Evolutionary conservation across 1,140 invertebrate genomes (phyloP).

Genomic region (Cydia amplana): DNA sequence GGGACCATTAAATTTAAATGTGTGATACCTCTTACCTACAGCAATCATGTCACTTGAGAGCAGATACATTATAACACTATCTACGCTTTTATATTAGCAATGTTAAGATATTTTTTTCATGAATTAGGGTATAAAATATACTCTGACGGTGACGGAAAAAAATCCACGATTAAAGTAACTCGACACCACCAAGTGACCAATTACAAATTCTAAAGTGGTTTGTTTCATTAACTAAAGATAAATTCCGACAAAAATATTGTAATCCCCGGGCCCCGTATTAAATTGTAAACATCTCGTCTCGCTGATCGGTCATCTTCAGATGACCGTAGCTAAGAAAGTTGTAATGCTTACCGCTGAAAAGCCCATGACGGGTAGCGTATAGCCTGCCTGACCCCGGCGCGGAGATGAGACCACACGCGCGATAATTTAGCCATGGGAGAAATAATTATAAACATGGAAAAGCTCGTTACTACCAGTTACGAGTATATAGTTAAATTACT

Average conservation of each 20-base stretch:
- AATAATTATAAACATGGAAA: slow-evolving; percentile 16
- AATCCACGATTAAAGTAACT: no score
- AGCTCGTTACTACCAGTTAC: not conserved
- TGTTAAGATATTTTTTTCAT: not conserved
- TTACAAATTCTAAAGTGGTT: no score
- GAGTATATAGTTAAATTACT: slow-evolving; percentile 10
- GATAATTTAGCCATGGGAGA: not conserved
- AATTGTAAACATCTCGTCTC: not conserved
- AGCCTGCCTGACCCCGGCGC: slow-evolving; percentile 4
- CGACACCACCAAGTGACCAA: no score
- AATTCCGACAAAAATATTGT: no score
- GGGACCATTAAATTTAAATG: slow-evolving; percentile 4
- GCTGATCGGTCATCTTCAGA: slow-evolving; percentile 12
- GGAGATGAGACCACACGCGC: slow-evolving; percentile 13
- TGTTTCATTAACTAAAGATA: no score
- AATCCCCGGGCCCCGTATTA: not conserved
- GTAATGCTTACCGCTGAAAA: not conserved
- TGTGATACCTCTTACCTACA: not conserved
- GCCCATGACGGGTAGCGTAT: slow-evolving; percentile 9
- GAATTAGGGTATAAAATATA: not conserved
- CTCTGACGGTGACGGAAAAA: no score
- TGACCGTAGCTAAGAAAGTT: slow-evolving; percentile 15
- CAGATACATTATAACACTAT: not conserved
- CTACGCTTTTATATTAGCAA: not conserved
- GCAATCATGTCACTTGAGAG: not conserved